These are phyloP conservation scores for Penaeus japonicus DNA, from an alignment of 1,140 invertebrate species.

Conservation along the genomic window DNA sequence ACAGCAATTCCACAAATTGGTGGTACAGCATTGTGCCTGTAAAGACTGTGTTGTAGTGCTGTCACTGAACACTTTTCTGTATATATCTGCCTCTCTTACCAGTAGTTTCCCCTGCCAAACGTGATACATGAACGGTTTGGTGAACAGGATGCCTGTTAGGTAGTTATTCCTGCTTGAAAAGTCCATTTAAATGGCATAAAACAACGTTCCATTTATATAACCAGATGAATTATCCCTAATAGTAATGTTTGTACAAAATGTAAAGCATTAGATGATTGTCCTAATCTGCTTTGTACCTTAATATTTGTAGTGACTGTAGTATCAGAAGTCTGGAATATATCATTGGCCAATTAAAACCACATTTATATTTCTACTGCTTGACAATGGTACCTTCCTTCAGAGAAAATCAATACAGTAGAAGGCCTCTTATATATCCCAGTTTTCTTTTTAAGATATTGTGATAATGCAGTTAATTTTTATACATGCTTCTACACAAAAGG, in stretches of 20 bases:
- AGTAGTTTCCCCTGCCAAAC: neutral
- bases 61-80: slow-evolving; percentile 50
- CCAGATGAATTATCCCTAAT: slow-evolving; percentile 41
- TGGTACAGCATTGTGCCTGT: slow-evolving; percentile 32
- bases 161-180: slow-evolving; percentile 48
- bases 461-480: slow-evolving; percentile 53
- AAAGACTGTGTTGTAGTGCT: slow-evolving; percentile 45
- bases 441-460: slow-evolving; percentile 48
- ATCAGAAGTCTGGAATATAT: slow-evolving; percentile 30
- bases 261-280: slow-evolving; percentile 54
- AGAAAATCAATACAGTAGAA: neutral
- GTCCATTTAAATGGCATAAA: slow-evolving; percentile 51
- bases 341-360: slow-evolving; percentile 16
- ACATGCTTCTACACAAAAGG: slow-evolving; percentile 11
- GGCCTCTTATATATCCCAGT: slow-evolving; percentile 42
- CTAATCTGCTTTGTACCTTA: slow-evolving; percentile 51
- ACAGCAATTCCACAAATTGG: neutral
- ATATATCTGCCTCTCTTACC: slow-evolving; percentile 44
- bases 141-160: slow-evolving; percentile 47
- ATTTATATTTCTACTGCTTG: neutral
- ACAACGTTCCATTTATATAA: slow-evolving; percentile 55
- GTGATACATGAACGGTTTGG: slow-evolving; percentile 3
- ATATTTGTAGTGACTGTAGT: slow-evolving; percentile 47
- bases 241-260: slow-evolving; percentile 56
- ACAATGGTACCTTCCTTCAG: neutral